Conservation (phyloP, 2,113 vertebrate genomes). For the Centropus unirufus region DNA sequence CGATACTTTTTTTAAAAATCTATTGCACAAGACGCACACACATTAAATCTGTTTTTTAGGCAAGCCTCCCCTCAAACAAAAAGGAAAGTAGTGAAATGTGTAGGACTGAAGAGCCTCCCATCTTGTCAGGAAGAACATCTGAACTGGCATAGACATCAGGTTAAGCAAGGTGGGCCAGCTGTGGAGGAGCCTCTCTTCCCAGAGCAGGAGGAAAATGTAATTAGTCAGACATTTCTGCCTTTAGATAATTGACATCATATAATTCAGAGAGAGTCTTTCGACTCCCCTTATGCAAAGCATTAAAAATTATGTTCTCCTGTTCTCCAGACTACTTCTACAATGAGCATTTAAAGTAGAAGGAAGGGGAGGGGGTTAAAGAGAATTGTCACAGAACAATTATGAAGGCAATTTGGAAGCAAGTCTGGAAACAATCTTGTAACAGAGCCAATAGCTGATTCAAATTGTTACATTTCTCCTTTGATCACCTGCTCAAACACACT, state of each 20-base stretch:
- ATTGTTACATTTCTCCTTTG: constrained; percentile 24
- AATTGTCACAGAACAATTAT: constrained; percentile 1
- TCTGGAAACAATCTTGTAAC: constrained; percentile 53
- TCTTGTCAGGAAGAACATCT: neutral
- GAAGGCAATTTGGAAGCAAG: constrained; percentile 43
- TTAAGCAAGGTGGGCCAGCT: neutral
- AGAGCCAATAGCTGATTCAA: constrained; percentile 39
- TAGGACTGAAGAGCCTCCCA: neutral
- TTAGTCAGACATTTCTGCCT: neutral
- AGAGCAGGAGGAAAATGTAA: neutral
- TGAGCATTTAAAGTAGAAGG: neutral
- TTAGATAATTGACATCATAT: neutral
- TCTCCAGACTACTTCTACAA: neutral
- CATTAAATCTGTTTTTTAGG: neutral
- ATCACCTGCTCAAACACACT: constrained; percentile 37
- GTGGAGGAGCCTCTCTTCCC: neutral
- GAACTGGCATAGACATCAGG: neutral
- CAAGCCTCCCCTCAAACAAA: neutral
- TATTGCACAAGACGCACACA: neutral
- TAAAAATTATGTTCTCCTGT: neutral
- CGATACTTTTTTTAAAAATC: neutral
- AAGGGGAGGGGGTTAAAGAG: neutral
- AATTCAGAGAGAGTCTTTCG: neutral
- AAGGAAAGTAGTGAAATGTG: neutral
- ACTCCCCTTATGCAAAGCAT: neutral